phyloP scores from a whole-genome alignment of 2,888 invertebrate species.

The Adineta ricciae region DNA sequence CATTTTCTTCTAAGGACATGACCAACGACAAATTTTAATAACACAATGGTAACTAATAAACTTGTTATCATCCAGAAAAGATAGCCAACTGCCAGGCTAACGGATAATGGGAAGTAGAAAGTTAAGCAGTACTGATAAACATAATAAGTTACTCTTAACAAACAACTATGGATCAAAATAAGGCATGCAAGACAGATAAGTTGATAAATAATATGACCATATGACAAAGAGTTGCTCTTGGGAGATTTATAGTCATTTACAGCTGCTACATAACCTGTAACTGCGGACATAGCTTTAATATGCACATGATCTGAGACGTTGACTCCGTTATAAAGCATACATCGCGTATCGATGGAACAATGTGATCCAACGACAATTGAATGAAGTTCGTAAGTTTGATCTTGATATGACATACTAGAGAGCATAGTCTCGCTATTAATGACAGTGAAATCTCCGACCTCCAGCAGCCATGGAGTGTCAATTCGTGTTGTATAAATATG shows the following conservation, averaged over 20 bases:
- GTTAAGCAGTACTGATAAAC: background rate
- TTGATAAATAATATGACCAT: background rate
- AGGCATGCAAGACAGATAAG: background rate
- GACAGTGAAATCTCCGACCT: background rate
- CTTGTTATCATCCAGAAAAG: background rate
- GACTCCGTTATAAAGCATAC: background rate
- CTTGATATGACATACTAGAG: background rate
- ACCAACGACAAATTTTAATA: background rate
- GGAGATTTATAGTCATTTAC: too few relatives aligned
- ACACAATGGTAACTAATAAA: background rate
- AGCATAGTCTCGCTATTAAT: background rate
- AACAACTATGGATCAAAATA: background rate
- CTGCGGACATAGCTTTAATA: background rate
- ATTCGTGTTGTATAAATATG: background rate
- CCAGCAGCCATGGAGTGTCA: background rate
- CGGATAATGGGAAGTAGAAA: background rate
- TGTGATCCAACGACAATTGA: background rate
- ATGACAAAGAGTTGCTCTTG: background rate
- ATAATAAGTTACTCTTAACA: background rate
- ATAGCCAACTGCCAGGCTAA: background rate
- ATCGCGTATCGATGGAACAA: background rate
- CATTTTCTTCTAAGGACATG: background rate
- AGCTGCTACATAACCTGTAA: background rate
- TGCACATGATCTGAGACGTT: background rate
- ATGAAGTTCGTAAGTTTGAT: background rate